Conservation (phyloP, 2,888 invertebrate genomes). For the Dioctria linearis region DNA sequence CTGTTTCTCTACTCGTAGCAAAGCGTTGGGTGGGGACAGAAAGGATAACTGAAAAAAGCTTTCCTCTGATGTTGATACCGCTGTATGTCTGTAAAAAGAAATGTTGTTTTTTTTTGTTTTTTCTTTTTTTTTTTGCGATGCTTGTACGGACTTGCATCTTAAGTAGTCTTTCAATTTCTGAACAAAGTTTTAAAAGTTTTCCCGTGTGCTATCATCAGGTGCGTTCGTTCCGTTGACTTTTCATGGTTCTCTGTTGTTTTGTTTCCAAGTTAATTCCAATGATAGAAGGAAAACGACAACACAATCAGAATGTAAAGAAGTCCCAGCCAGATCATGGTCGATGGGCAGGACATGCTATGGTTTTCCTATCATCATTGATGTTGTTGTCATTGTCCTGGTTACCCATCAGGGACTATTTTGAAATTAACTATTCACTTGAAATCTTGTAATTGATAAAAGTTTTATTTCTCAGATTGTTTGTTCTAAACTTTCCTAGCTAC, state of each 20-base stretch:
- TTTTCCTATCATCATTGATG: too few relatives aligned
- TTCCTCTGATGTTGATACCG: neutral
- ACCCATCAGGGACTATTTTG: neutral
- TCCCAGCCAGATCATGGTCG: neutral
- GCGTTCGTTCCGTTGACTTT: conserved; percentile 46
- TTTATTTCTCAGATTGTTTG: conserved; percentile 26
- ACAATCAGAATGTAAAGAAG: conserved; percentile 11
- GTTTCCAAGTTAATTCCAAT: conserved; percentile 27
- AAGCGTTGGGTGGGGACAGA: neutral
- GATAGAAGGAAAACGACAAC: conserved; percentile 12
- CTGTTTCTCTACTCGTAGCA: conserved; percentile 11
- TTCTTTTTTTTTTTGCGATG: conserved; percentile 4
- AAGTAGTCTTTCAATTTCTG: conserved; percentile 43
- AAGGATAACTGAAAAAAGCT: conserved; percentile 1
- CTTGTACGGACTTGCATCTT: conserved; percentile 37
- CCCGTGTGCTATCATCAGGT: conserved; percentile 35
- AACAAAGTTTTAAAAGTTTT: conserved; percentile 19
- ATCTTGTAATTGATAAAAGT: conserved; percentile 30
- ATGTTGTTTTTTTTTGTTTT: neutral
- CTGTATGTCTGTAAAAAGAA: neutral
- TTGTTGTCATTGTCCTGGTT: too few relatives aligned
- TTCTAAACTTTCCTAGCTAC: neutral
- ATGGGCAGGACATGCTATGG: neutral
- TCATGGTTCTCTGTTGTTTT: conserved; percentile 15
- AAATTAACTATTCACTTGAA: conserved; percentile 17